These are phyloP conservation scores for Pipistrellus pipistrellus DNA, from an alignment of 2,797 vertebrate species.

Conservation along the genomic window DNA sequence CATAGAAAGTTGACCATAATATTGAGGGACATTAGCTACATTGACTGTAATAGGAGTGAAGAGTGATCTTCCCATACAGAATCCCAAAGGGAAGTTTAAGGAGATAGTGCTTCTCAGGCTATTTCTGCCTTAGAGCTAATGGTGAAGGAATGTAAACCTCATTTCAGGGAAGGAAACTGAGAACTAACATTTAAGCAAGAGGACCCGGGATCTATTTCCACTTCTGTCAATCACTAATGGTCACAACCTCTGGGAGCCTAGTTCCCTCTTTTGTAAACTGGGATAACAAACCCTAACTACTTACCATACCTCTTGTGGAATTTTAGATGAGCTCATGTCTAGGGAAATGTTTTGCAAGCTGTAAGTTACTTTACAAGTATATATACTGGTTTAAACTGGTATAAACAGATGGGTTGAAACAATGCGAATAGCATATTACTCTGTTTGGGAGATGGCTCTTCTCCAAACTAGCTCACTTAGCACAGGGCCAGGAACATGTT, in stretches of 20 bases:
- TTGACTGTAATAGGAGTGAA: too few species aligned
- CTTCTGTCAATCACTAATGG: neutral
- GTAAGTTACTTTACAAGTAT: slow-evolving; percentile 28
- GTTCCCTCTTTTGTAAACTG: slow-evolving; percentile 27
- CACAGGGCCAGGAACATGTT: neutral
- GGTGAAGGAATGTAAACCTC: neutral
- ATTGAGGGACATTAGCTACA: neutral
- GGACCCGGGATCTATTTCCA: neutral
- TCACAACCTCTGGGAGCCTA: neutral
- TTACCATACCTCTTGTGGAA: neutral
- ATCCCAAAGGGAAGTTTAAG: neutral
- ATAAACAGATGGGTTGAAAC: neutral
- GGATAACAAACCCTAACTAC: neutral
- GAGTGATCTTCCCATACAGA: neutral
- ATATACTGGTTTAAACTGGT: neutral
- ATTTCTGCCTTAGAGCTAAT: neutral
- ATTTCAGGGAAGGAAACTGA: neutral
- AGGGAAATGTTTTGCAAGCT: neutral
- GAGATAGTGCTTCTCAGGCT: neutral
- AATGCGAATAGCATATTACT: neutral
- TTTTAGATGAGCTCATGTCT: neutral
- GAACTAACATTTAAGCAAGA: neutral
- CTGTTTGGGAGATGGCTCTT: slow-evolving; percentile 8
- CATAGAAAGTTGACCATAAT: neutral
- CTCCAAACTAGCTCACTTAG: neutral